Percentiles rank a stretch among this genome's conserved stretches.
These are phyloP conservation scores for Lepidochitona cinerea DNA, from an alignment of 2,888 invertebrate species.

Conservation along the genomic window DNA sequence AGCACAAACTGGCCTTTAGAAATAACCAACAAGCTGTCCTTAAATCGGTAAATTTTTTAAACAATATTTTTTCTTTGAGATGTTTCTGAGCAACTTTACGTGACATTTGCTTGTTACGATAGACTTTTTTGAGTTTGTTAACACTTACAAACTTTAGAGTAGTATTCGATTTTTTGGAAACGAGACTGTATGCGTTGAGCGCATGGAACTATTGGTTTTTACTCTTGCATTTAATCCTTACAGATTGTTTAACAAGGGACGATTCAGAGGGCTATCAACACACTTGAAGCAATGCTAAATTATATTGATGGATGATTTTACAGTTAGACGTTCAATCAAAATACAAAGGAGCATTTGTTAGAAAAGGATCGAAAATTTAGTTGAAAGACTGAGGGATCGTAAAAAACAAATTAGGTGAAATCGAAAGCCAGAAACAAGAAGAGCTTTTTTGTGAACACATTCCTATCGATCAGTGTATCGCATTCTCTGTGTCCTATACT, in stretches of 20 bases:
- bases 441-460: too few relatives aligned
- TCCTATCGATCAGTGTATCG: too few relatives aligned
- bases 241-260: neutral
- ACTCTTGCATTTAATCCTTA: neutral
- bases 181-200: neutral
- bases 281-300: neutral
- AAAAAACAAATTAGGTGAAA: neutral
- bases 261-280: neutral
- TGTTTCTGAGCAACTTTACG: neutral
- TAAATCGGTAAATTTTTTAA: too few relatives aligned
- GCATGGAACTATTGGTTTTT: too few relatives aligned
- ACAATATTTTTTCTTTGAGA: too few relatives aligned
- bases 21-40: too few relatives aligned
- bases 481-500: too few relatives aligned
- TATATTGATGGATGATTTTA: neutral
- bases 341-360: neutral
- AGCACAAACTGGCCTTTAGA: too few relatives aligned
- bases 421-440: neutral
- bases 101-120: too few relatives aligned
- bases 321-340: neutral
- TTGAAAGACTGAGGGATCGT: neutral
- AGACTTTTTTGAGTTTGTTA: too few relatives aligned
- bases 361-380: neutral
- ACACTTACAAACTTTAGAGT: too few relatives aligned
- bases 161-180: neutral